Percentiles rank a stretch among this genome's conserved stretches.
These are phyloP conservation scores for Drosophila sproati DNA, from an alignment of 1,140 invertebrate species.

Conservation along the genomic window DNA sequence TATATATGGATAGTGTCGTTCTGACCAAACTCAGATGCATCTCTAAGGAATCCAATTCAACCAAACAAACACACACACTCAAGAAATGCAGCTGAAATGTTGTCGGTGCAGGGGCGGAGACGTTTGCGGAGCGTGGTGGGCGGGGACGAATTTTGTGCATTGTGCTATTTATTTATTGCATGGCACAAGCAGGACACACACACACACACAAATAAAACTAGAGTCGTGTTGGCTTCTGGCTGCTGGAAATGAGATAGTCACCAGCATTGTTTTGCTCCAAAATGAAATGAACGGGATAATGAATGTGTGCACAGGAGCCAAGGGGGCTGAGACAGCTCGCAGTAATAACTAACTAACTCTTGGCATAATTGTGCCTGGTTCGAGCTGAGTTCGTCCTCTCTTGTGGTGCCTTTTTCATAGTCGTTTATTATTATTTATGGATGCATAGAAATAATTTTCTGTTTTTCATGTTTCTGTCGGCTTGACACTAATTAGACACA, in stretches of 20 bases:
- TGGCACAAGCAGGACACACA: conserved; percentile 12
- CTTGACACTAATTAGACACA: conserved; percentile 31
- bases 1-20: conserved; percentile 50
- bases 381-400: conserved; percentile 3
- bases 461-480: conserved; percentile 2
- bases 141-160: conserved; percentile 60
- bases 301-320: conserved; percentile 32
- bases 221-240: conserved; percentile 12
- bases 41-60: conserved; percentile 50
- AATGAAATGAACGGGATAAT: conserved; percentile 72
- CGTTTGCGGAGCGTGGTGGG: background rate
- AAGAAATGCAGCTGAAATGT: conserved; percentile 39
- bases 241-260: conserved; percentile 75
- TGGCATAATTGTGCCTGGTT: conserved; percentile 47
- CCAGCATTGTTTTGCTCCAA: conserved; percentile 66
- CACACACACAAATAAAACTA: conserved; percentile 44
- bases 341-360: conserved; percentile 69
- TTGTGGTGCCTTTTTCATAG: conserved; percentile 17
- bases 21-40: conserved; percentile 24
- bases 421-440: conserved; percentile 69
- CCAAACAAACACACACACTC: conserved; percentile 27
- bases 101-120: conserved; percentile 43
- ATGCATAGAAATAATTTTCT: conserved; percentile 18
- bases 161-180: conserved; percentile 80
- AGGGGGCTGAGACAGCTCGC: conserved; percentile 15